A percentile compares a stretch with the other conserved stretches of the same genome.
These are phyloP conservation scores for Pseudotriccus pelzelni DNA, from an alignment of 2,797 vertebrate genomes.

Conservation along the genomic window DNA sequence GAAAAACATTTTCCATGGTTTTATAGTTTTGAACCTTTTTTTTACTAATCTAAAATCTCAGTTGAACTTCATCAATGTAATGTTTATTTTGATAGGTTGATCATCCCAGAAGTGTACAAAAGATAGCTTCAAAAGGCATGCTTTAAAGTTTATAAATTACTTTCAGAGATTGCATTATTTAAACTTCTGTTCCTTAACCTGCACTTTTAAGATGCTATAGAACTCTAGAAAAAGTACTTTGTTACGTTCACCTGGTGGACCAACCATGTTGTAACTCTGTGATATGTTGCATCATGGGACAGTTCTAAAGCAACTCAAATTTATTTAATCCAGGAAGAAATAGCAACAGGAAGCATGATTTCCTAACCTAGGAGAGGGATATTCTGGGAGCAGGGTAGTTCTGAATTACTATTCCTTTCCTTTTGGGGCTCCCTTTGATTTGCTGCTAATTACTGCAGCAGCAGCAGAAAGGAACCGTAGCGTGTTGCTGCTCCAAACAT, in stretches of 20 bases:
- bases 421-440: not conserved
- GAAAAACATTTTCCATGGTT: not conserved
- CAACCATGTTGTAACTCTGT: not conserved
- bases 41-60: not conserved
- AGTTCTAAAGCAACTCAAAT: not conserved
- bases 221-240: not conserved
- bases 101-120: not conserved
- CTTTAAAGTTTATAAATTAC: not conserved
- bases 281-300: not conserved
- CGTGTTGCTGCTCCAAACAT: not conserved
- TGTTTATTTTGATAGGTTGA: not conserved
- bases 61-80: not conserved
- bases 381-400: not conserved
- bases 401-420: not conserved
- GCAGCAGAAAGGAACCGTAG: not conserved
- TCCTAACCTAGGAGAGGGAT: not conserved
- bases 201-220: not conserved
- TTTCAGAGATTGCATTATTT: not conserved
- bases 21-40: not conserved
- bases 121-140: not conserved
- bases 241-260: not conserved
- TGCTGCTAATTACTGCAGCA: not conserved
- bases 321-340: not conserved
- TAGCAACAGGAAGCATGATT: not conserved
- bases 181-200: not conserved